Evolutionary conservation across 2,113 vertebrate genomes (phyloP).

Genomic region (Chrysemys picta): DNA sequence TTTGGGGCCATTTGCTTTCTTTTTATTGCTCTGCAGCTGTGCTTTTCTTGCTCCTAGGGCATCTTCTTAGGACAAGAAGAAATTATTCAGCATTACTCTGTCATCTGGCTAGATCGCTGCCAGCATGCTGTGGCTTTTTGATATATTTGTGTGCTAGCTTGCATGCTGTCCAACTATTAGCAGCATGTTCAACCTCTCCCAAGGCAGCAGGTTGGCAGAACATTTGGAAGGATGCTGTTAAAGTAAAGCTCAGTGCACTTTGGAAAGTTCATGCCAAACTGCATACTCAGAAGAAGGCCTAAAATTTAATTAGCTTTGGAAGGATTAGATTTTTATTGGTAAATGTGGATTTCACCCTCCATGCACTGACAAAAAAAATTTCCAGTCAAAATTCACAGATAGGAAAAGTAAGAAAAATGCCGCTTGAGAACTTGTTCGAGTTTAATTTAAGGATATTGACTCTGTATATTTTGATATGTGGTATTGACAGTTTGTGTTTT

Average conservation of each 20-base stretch:
- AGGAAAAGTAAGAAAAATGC: not conserved
- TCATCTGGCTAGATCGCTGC: not conserved
- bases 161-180: not conserved
- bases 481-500: not conserved
- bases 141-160: not conserved
- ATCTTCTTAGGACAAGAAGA: not conserved
- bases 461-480: not conserved
- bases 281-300: not conserved
- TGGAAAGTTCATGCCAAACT: not conserved
- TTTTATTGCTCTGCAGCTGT: accelerated
- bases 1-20: not conserved
- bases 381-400: not conserved
- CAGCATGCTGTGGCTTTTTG: not conserved
- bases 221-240: not conserved
- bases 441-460: not conserved
- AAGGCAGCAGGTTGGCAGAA: not conserved
- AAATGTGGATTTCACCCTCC: not conserved
- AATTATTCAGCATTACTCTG: accelerated
- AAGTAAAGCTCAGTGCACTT: not conserved
- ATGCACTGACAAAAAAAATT: not conserved
- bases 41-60: not conserved
- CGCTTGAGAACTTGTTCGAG: not conserved
- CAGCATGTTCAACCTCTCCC: not conserved
- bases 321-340: not conserved
- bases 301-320: not conserved